phyloP scores from a whole-genome alignment of 2,113 vertebrate genomes.

The Poeciliopsis occidentalis region DNA sequence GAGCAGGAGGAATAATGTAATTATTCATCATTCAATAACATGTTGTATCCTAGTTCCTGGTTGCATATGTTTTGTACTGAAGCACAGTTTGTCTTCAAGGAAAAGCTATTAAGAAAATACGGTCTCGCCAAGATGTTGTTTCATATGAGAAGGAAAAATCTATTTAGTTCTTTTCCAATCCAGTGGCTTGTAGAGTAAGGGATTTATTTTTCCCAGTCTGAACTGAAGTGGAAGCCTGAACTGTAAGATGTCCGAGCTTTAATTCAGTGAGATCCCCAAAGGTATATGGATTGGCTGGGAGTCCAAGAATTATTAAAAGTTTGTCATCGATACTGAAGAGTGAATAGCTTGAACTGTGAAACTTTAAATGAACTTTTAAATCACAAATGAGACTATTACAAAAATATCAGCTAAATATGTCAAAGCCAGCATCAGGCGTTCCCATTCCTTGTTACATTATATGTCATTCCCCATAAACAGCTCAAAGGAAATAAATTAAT shows the following conservation, averaged over 20 bases:
- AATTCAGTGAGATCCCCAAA: slow-evolving; percentile 54
- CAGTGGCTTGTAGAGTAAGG: slow-evolving; percentile 61
- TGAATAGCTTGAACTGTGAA: slow-evolving; percentile 25
- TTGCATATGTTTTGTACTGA: slow-evolving; percentile 65
- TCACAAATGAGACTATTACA: slow-evolving; percentile 30
- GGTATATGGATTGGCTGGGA: slow-evolving; percentile 51
- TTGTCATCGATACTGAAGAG: slow-evolving; percentile 44
- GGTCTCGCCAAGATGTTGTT: slow-evolving; percentile 58
- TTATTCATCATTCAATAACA: slow-evolving; percentile 67
- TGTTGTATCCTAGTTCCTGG: slow-evolving; percentile 61
- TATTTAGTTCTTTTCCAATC: slow-evolving; percentile 73
- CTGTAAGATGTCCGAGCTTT: slow-evolving; percentile 57
- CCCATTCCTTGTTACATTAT: slow-evolving; percentile 51
- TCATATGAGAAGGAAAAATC: slow-evolving; percentile 61
- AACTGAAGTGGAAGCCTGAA: slow-evolving; percentile 57
- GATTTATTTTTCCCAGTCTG: slow-evolving; percentile 56
- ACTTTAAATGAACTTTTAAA: slow-evolving; percentile 31
- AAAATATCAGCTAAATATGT: slow-evolving; percentile 53
- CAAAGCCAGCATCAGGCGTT: slow-evolving; percentile 68
- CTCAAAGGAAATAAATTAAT: slow-evolving; percentile 53
- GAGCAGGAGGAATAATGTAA: slow-evolving; percentile 50
- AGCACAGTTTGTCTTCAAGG: slow-evolving; percentile 63
- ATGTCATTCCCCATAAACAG: slow-evolving; percentile 44
- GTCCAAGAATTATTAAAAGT: slow-evolving; percentile 56
- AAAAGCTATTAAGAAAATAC: slow-evolving; percentile 72